Evolutionary conservation across 2,113 vertebrate species (phyloP).

Genomic region (Apodemus sylvaticus): DNA sequence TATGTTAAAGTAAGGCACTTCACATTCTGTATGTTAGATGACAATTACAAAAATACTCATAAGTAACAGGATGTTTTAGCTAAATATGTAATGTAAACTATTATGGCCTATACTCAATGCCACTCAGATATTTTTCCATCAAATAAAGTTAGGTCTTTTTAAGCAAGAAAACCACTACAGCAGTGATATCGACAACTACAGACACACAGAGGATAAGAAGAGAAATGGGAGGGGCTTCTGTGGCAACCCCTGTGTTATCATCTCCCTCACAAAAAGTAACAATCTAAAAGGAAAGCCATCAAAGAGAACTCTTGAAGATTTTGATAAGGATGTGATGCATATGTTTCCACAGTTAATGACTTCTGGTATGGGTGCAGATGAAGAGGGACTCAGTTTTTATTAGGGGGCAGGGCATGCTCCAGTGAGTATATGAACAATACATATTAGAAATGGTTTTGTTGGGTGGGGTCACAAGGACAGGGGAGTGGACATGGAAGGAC

Average conservation of each 20-base stretch:
- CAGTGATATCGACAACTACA: background rate
- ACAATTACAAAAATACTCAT: accelerated
- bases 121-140: background rate
- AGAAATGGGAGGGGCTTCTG: background rate
- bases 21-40: background rate
- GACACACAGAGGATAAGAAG: background rate
- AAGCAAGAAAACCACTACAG: background rate
- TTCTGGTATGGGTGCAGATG: background rate
- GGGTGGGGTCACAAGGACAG: background rate
- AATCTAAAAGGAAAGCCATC: background rate
- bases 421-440: background rate
- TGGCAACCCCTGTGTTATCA: background rate
- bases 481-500: background rate
- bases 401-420: background rate
- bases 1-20: background rate
- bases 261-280: background rate
- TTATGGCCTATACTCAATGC: background rate
- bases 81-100: background rate
- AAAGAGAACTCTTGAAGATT: background rate
- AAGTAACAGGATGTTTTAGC: background rate
- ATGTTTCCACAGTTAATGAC: background rate
- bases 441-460: background rate
- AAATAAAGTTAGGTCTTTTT: background rate
- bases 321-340: background rate
- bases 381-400: background rate